Conservation (phyloP, 2,113 vertebrate genomes). For the Sylvilagus bachmani region DNA sequence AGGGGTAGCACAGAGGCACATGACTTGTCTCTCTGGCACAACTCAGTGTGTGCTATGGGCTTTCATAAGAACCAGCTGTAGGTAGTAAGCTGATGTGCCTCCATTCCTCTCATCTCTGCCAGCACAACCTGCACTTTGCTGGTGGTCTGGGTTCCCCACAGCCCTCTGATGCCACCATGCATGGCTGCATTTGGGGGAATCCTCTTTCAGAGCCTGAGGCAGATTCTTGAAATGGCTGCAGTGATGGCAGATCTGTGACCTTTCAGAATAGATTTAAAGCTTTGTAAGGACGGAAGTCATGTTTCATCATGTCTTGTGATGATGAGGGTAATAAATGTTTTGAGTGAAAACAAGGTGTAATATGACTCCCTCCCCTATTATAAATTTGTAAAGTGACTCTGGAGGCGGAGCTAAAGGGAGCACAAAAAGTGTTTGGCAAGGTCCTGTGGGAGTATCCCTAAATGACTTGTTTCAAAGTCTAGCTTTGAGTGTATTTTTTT, state of each 20-base stretch:
- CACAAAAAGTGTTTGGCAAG: neutral
- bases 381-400: neutral
- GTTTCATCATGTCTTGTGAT: neutral
- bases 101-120: rapidly evolving
- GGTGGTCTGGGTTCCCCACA: neutral
- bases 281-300: neutral
- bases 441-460: neutral
- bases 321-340: neutral
- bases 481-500: neutral
- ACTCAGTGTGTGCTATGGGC: rapidly evolving
- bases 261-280: neutral
- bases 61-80: neutral
- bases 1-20: neutral
- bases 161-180: neutral
- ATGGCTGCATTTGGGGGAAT: too few species aligned
- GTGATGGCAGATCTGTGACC: neutral
- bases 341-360: neutral
- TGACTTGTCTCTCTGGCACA: rapidly evolving
- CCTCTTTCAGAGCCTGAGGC: neutral
- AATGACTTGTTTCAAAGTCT: neutral
- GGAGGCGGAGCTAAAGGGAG: neutral
- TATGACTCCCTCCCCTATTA: neutral
- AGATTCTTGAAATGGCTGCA: neutral
- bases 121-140: rapidly evolving
- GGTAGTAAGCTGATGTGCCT: neutral